phyloP scores from a whole-genome alignment of 2,888 invertebrate species.

The Nomada ferruginata region DNA sequence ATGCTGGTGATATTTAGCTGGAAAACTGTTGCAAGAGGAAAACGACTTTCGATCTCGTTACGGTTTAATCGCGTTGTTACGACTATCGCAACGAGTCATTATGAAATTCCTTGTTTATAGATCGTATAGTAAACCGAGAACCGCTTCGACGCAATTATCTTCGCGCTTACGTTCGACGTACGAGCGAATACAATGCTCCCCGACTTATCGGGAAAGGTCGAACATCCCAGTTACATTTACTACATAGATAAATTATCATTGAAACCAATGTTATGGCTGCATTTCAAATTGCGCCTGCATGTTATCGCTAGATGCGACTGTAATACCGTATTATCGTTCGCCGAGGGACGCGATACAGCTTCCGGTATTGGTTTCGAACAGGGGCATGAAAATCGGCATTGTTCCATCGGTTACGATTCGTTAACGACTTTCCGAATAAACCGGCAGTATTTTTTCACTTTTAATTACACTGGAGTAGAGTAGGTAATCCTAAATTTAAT shows the following conservation, averaged over 20 bases:
- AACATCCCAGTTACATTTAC: conserved; percentile 81
- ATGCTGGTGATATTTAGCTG: too few species aligned
- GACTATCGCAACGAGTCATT: conserved; percentile 67
- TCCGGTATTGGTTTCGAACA: not conserved
- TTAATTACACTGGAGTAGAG: too few species aligned
- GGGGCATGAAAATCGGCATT: too few species aligned
- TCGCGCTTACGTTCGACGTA: conserved; percentile 57
- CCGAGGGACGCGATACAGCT: not conserved
- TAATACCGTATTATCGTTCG: conserved; percentile 60
- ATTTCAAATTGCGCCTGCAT: conserved; percentile 75
- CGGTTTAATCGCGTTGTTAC: conserved; percentile 62
- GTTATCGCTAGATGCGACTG: conserved; percentile 65
- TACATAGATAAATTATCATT: conserved; percentile 80
- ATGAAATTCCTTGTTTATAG: conserved; percentile 75
- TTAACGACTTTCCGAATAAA: too few species aligned
- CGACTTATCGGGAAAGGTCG: conserved; percentile 82
- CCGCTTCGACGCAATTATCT: conserved; percentile 69
- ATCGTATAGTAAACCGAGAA: conserved; percentile 71
- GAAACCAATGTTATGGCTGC: conserved; percentile 80
- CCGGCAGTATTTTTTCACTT: too few species aligned
- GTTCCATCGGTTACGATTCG: too few species aligned
- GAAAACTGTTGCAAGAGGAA: not conserved
- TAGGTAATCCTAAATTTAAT: too few species aligned
- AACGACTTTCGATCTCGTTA: conserved; percentile 23
- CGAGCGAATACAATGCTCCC: conserved; percentile 69